Evolutionary conservation across 2,797 vertebrate genomes (phyloP), one percentile per base, ranked within the genome.

Genomic region (Hybognathus amarus): DNA sequence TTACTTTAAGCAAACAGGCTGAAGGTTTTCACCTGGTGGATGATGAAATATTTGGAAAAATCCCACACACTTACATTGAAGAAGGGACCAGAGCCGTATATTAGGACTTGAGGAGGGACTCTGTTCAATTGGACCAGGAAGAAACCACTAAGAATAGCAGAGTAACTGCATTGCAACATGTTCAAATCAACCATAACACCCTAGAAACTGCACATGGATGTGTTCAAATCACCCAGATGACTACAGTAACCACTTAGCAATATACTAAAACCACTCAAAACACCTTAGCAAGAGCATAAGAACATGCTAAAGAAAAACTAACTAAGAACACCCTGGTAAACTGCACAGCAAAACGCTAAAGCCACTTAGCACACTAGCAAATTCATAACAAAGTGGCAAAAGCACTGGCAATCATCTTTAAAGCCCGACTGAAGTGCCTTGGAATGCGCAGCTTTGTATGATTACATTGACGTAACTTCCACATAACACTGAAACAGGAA

Each of bases 41-140:
- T 76, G 73, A 76, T 76, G 73, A 76, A 76, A 76, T 76, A 40
- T 22, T 13, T 17, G 52, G 73, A 59, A 76, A 74, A 76, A 59
- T 63, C 56, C 38, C 38, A 42, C 74, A 63, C 8, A 40, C 73
- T 24, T 10, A 4, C 13, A 40, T 18, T 59, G 22, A 40, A 59
- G 7, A 54, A 40, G 22, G 52, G 27, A 77, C 9, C 17, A 2
- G 2, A 63, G 54, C 17, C 1, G 7, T 45, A 30, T 27, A n/a
- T 27, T 27, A n/a, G 42, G 38, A 59, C 52, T 15, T 15, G 71
- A 54, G 8, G 30, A 50, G 15, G 69, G 9, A 47, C 24, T 54
- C 47, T 52, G 20, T 4, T 54, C 45, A 73, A 74, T 13, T 22
- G 47, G 5, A 52, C 70, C 10, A 13, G 50, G 15, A 24, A 56